Evolutionary conservation across 2,888 invertebrate genomes (phyloP), one percentile per base, ranked within the genome.

Genomic region (Sarcophaga subvicina): DNA sequence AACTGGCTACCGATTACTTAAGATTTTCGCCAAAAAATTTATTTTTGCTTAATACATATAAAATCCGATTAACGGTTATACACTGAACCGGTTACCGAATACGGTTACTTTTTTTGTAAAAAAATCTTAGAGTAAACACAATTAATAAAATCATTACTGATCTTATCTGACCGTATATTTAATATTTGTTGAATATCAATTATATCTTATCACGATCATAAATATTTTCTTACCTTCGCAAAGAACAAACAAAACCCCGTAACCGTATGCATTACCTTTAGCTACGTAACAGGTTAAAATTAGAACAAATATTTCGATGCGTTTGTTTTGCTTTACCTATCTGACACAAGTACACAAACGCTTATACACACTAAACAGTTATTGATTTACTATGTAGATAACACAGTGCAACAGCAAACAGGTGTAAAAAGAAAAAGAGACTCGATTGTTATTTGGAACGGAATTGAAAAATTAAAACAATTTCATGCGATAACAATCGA

Each of bases 401-500:
- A 71, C 64, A 14, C 45, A 66, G 37, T 37, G 60, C 64, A 22
- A 14, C 49, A 71, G 64, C 10, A 72, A 76, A 67, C 82, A 83
- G 77, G 77, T 77, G 82, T 77, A 45, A 70, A 47, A 75, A 71
- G 25, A 71, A 27, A 25, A 59, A 22, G 22, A 47, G 22, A 54
- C 4, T 71, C 45, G 54, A 70, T 82, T 12, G 8, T 62, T 63
- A 63, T 70, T 64, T 76, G 47, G 45, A 47, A 71, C 3, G 63
- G 25, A 63, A 79, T 79, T 47, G 17, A 54, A 54, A 54, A 54
- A 54, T 25, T 69, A 25, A 63, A 70, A 54, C 54, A 70, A 63
- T 59, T 76, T 64, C 12, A 54, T 82, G 70, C 70, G 82, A 63
- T 71, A 76, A 62, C 17, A 54, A 54, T 54, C 17, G 62, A 17